phyloP scores from a whole-genome alignment of 2,113 vertebrate species.

The Daphoenositta chrysoptera region DNA sequence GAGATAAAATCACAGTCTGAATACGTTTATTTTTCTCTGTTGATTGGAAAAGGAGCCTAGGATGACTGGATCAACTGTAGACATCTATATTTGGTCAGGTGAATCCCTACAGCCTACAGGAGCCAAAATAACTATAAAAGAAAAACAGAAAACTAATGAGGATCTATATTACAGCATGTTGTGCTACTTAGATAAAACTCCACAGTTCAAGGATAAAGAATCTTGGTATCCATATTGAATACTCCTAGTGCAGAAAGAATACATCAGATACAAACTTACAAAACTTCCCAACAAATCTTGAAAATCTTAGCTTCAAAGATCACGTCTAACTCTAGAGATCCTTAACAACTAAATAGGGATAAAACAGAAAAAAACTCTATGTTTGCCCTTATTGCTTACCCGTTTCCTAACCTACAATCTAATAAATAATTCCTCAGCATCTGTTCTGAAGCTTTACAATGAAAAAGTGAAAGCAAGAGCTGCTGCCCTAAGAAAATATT shows the following conservation, averaged over 20 bases:
- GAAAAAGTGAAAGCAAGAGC: background rate
- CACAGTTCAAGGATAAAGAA: background rate
- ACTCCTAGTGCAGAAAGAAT: background rate
- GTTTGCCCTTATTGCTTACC: background rate
- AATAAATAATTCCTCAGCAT: background rate
- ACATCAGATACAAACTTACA: background rate
- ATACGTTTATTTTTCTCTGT: constrained; percentile 28
- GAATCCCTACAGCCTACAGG: background rate
- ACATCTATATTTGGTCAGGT: constrained; percentile 59
- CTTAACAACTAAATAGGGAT: background rate
- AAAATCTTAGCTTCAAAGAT: background rate
- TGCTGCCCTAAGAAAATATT: constrained; percentile 38
- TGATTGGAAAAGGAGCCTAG: constrained; percentile 15
- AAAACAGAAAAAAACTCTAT: background rate
- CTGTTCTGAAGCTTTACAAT: background rate
- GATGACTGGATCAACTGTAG: background rate
- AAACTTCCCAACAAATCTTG: background rate
- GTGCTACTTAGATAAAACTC: background rate
- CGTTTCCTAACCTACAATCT: background rate
- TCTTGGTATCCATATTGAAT: background rate
- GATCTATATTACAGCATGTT: background rate
- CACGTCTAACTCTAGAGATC: background rate
- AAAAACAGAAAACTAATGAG: background rate
- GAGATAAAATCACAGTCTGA: constrained; percentile 11
- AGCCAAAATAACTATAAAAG: background rate